A percentile compares a stretch with the other conserved stretches of the same genome.
Conservation (phyloP, 37 sponge, comb jelly and placozoan species). For the Corticium candelabrum region DNA sequence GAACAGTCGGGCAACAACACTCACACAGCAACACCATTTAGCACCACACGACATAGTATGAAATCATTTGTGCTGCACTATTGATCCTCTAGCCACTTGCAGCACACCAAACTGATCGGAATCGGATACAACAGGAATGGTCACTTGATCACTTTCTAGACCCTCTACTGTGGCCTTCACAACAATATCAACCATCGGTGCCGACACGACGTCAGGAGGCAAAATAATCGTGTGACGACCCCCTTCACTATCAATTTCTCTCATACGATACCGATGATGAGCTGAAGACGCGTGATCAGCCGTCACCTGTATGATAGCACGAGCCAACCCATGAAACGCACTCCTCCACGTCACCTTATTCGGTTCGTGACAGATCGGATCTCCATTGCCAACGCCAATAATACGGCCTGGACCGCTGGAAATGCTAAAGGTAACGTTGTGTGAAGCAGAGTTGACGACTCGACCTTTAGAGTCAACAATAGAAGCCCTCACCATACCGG, state of each 20-base stretch:
- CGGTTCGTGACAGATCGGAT: constrained; percentile 51
- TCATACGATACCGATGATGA: constrained; percentile 19
- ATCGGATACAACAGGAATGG: constrained; percentile 40
- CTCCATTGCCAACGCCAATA: constrained; percentile 47
- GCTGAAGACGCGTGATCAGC: constrained; percentile 6
- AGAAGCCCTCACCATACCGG: constrained; percentile 37
- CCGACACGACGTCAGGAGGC: neutral
- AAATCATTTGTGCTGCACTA: no score
- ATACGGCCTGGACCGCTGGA: constrained; percentile 42
- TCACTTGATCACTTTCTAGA: constrained; percentile 14
- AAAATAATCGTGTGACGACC: constrained; percentile 23
- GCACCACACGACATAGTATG: no score
- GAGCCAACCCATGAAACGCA: constrained; percentile 47
- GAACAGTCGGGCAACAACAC: no score
- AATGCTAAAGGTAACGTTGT: constrained; percentile 37
- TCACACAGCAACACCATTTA: no score
- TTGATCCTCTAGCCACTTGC: no score
- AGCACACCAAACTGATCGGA: neutral
- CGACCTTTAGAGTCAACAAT: constrained; percentile 23
- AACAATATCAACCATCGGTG: constrained; percentile 10
- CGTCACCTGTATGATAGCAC: constrained; percentile 42
- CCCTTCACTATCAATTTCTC: constrained; percentile 42
- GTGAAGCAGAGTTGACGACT: constrained; percentile 20
- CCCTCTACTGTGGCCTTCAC: constrained; percentile 33
- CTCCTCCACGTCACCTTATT: constrained; percentile 44